Percentiles rank a stretch among this genome's conserved stretches.
Evolutionary conservation across 2,797 vertebrate genomes (phyloP).

Genomic region (Luscinia megarhynchos): DNA sequence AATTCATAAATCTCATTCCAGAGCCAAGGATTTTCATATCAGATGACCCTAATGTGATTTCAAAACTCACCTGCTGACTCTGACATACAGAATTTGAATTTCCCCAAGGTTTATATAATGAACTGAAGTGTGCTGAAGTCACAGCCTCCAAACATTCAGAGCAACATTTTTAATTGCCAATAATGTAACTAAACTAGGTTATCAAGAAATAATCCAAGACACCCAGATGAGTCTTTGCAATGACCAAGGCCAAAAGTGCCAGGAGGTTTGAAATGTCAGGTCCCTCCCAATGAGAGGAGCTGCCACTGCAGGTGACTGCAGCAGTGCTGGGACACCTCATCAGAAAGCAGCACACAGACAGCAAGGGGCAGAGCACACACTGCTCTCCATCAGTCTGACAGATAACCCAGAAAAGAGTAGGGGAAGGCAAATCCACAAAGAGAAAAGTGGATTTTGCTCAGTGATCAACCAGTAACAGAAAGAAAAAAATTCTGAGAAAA

Average conservation of each 20-base stretch:
- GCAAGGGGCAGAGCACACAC: neutral
- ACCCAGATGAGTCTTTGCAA: neutral
- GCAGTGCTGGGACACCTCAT: neutral
- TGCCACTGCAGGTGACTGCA: neutral
- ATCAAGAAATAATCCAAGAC: neutral
- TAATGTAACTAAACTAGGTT: neutral
- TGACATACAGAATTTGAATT: neutral
- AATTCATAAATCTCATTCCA: neutral
- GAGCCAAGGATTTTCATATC: neutral
- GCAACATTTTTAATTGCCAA: neutral
- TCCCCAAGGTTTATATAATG: neutral
- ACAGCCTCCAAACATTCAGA: neutral
- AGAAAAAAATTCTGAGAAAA: neutral
- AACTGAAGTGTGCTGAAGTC: neutral
- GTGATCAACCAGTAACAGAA: neutral
- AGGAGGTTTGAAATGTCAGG: neutral
- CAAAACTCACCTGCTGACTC: neutral
- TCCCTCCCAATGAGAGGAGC: rapidly evolving
- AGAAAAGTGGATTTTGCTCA: neutral
- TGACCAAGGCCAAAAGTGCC: neutral
- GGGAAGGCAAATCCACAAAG: neutral
- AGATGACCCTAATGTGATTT: neutral
- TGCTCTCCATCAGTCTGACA: neutral
- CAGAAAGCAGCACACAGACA: neutral
- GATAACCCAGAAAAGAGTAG: neutral